Evolutionary conservation across 2,888 invertebrate genomes (phyloP).

Genomic region (Rhodophaea formosa): DNA sequence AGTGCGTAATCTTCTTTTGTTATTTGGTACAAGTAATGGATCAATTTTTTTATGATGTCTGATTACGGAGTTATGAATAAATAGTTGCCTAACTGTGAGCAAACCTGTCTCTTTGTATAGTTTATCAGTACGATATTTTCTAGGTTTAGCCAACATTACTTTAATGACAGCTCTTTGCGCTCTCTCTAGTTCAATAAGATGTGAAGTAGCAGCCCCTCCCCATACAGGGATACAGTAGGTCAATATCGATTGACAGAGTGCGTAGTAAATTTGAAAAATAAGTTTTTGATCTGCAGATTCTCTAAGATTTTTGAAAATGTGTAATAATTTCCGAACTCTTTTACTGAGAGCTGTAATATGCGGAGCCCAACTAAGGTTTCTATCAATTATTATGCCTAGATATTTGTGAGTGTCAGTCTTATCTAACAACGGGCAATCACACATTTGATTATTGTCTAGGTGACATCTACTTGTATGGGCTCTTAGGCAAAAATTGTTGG

Average conservation of each 20-base stretch:
- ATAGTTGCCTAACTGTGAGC: background rate
- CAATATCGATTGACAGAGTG: constrained; percentile 1
- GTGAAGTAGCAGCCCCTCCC: too few species aligned
- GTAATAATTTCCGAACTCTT: too few species aligned
- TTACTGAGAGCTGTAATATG: too few species aligned
- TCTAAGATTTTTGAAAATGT: too few species aligned
- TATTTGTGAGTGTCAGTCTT: background rate
- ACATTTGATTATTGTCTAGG: background rate
- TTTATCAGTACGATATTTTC: background rate
- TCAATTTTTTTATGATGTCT: constrained; percentile 3
- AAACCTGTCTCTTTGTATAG: background rate
- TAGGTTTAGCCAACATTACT: background rate
- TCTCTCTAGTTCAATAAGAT: constrained; percentile 3
- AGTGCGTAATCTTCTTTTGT: background rate
- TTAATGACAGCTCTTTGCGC: constrained; percentile 15
- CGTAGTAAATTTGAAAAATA: background rate
- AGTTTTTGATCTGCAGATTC: too few species aligned
- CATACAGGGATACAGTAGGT: constrained; percentile 3
- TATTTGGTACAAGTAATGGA: background rate
- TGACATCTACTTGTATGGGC: background rate
- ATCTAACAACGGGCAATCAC: background rate
- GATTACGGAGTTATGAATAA: too few species aligned
- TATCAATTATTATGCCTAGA: too few species aligned
- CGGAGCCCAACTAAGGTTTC: background rate
- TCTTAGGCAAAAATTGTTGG: background rate